phyloP scores from a whole-genome alignment of 1,140 invertebrate genomes.

The Ectropis grisescens region DNA sequence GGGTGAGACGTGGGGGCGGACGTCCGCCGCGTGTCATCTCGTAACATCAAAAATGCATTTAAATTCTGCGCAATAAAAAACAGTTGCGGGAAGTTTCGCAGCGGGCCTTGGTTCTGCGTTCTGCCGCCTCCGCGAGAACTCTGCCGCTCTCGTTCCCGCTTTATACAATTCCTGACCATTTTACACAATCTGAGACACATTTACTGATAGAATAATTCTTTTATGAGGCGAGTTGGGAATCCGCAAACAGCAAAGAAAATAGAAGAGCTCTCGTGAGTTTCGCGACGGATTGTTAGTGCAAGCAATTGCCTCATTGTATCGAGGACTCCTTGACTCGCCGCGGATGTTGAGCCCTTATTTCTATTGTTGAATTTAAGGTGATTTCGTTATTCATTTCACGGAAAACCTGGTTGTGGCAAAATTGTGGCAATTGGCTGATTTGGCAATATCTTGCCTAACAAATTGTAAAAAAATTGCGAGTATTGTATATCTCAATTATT shows the following conservation, averaged over 20 bases:
- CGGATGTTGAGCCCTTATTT: constrained; percentile 9
- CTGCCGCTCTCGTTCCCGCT: constrained; percentile 25
- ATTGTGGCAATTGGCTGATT: too few species aligned
- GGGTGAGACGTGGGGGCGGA: constrained; percentile 29
- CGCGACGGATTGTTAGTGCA: constrained; percentile 22
- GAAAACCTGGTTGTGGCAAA: too few species aligned
- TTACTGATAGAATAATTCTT: too few species aligned
- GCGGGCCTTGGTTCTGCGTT: constrained; percentile 55
- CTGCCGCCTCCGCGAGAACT: constrained; percentile 35
- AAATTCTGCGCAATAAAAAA: constrained; percentile 70
- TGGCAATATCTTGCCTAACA: too few species aligned
- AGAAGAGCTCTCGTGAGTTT: constrained; percentile 7
- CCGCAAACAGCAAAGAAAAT: constrained; percentile 9
- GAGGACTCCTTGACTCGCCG: constrained; percentile 15
- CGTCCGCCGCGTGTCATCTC: constrained; percentile 67
- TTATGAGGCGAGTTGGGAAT: too few species aligned
- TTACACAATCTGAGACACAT: constrained; percentile 19
- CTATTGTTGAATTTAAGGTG: constrained; percentile 18
- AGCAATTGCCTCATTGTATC: constrained; percentile 32
- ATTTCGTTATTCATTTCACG: constrained; percentile 1
- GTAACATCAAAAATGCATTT: constrained; percentile 71
- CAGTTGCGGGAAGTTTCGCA: constrained; percentile 61
- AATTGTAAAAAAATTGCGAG: too few species aligned
- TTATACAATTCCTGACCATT: constrained; percentile 31
- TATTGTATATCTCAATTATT: too few species aligned